Conservation (phyloP, 2,888 invertebrate species). For the Conus canariensis region DNA sequence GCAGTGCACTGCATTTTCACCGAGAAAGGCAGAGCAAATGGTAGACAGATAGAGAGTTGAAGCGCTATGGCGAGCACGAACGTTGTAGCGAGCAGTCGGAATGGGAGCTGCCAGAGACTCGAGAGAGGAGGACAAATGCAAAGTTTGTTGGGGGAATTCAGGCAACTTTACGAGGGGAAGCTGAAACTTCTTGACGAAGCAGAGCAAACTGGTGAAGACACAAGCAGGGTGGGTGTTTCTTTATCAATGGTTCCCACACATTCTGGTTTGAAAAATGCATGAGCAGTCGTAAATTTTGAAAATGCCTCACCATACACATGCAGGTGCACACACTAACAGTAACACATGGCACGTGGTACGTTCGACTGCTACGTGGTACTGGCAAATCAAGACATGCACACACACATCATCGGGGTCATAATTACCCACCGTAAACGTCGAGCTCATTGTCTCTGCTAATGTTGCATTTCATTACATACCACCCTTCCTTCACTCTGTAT, state of each 20-base stretch:
- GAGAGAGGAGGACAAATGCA: constrained; percentile 73
- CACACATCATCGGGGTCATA: not conserved
- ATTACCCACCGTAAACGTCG: no score
- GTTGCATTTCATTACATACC: no score
- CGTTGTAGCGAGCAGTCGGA: constrained; percentile 6
- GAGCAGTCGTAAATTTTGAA: not conserved
- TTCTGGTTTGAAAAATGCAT: not conserved
- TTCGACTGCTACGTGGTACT: no score
- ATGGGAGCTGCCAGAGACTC: constrained; percentile 41
- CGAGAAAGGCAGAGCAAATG: not conserved
- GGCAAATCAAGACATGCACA: not conserved
- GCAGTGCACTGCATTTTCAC: not conserved
- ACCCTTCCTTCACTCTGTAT: no score
- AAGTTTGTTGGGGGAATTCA: constrained; percentile 73
- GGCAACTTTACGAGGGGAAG: constrained; percentile 73
- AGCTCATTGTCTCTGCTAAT: no score
- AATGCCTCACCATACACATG: not conserved
- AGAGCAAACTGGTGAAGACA: constrained; percentile 71
- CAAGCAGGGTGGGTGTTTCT: constrained; percentile 62
- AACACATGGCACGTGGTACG: no score
- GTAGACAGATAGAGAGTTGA: constrained; percentile 26
- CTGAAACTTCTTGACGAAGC: constrained; percentile 71
- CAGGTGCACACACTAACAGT: not conserved
- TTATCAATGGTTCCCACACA: no score
- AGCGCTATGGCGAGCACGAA: constrained; percentile 1